Evolutionary conservation across 1,140 invertebrate species (phyloP).

Genomic region (Hyphantria cunea): DNA sequence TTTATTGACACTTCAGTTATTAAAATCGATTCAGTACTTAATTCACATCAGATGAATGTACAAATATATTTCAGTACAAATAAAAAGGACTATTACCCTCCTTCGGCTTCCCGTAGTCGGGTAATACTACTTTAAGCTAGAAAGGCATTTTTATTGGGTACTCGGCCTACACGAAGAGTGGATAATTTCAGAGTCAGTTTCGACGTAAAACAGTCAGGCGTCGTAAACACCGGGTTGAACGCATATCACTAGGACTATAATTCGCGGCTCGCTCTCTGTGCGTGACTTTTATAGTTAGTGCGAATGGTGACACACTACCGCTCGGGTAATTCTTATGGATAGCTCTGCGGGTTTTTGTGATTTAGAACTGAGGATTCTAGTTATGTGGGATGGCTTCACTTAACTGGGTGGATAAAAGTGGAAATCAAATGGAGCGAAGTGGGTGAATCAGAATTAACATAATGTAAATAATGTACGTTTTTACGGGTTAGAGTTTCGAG

Average conservation of each 20-base stretch:
- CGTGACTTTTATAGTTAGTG: slow-evolving; percentile 26
- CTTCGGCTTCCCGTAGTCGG: too few species aligned
- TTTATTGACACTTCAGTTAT: too few species aligned
- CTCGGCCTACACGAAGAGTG: neutral
- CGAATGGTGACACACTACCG: slow-evolving; percentile 18
- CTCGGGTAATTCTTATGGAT: slow-evolving; percentile 23
- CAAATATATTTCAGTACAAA: too few species aligned
- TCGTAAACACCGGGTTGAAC: slow-evolving; percentile 13
- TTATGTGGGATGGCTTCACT: neutral
- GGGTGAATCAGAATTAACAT: too few species aligned
- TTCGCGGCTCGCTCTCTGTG: slow-evolving; percentile 11
- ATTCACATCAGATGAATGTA: too few species aligned
- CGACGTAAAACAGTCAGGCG: neutral
- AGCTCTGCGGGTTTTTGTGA: slow-evolving; percentile 3
- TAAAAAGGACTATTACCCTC: too few species aligned
- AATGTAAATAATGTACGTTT: too few species aligned
- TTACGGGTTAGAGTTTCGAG: too few species aligned
- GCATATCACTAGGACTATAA: slow-evolving; percentile 23
- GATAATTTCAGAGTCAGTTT: neutral
- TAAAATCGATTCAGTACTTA: too few species aligned
- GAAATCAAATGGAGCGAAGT: too few species aligned
- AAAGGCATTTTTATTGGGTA: neutral
- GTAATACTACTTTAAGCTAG: neutral
- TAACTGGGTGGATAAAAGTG: too few species aligned
- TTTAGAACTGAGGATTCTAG: slow-evolving; percentile 6